Base-by-base conservation (phyloP, 2,113 vertebrate genomes). In the Proterorhinus semilunaris region DNA sequence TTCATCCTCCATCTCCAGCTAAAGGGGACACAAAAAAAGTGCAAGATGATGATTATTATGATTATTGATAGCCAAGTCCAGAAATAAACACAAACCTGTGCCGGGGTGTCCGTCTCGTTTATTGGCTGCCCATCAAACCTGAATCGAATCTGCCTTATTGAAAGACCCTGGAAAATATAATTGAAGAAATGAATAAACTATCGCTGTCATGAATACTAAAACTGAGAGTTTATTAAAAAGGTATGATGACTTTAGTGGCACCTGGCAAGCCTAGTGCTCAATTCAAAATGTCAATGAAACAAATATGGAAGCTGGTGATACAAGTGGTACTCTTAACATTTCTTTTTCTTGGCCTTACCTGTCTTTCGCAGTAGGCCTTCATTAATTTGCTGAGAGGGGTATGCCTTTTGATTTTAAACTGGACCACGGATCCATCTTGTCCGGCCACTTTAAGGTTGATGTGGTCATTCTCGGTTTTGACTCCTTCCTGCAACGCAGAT, bases 371-470 rank as follows among this genome's bases (percentile, higher is more conserved):
- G 90, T 96, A 96, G 0, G 94, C 96, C 90, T 95, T 95, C 98
- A 99, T 98, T 73, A 98, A 92, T 93, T 96, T 97, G 92, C 93
- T 94, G 82, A 99, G 93, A 0, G 96, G 95, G 5, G 95, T 95
- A 90, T 96, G 96, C 75, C 96, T 92, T 90, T 97, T 98, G 78
- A 97, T 97, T 86, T 98, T 95, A 82, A 98, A 98, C 87, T 95
- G 96, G 86, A 96, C 95, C 83, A 96, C 94, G 0, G 97, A 97
- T 45, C 96, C 96, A 72, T 96, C 96, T 85, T 97, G 95, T 9
- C 94, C 96, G 0, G 94, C 95, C 80, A 97, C 96, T 79, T 96
- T 99, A 67, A 99, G 93, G 81, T 96, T 96, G 91, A 98, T 96
- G 89, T 95, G 95, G 46, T 98, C 96, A 0, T 95, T 96, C 91